Base-by-base conservation (phyloP, 2,113 vertebrate species). In the Illadopsis cleaveri region DNA sequence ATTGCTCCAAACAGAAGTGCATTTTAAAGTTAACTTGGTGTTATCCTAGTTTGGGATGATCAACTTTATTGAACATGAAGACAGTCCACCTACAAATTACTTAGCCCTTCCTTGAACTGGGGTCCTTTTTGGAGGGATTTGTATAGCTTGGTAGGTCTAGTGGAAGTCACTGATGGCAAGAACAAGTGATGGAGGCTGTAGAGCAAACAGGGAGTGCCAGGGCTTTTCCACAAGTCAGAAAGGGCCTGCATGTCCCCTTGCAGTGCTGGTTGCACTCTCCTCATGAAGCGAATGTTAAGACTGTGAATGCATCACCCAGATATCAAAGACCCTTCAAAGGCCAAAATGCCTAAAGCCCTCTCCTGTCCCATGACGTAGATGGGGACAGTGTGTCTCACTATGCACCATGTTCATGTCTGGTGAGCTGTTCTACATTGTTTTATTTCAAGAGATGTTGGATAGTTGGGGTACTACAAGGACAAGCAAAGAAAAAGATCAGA, bases 231-330 rank as follows among this genome's bases (percentile, higher is more conserved):
- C 44, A 23, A 58, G 25, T 31, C 1, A 2, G 27, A 33, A 80
- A 50, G 38, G 23, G 18, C 8, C 22, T 5, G 1, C 5, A 5
- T 66, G 13, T 65, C 11, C 15, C 27, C 6, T 73, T 82, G 76
- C 22, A 66, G 28, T 58, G 51, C 42, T 50, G 40, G 8, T 54
- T 82, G n/a, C 8, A 50, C 16, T 40, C 24, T 85, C 13, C 23
- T 84, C 28, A 10, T 22, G 47, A 31, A 70, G 31, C 0, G 0
- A 57, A 25, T 12, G 2, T 45, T 53, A 24, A n/a, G 53, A 35
- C 28, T 75, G 7, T 47, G 54, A 20, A 9, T 20, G 50, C 10
- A 33, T 5, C 48, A 22, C 22, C 9, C 2, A 6, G 33, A 45
- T 27, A 37, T 73, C 31, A 60, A 47, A 85, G 50, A n/a, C 30